phyloP scores from a whole-genome alignment of 53 echinoderm and acorn worm species.

The Zoroaster sp. region DNA sequence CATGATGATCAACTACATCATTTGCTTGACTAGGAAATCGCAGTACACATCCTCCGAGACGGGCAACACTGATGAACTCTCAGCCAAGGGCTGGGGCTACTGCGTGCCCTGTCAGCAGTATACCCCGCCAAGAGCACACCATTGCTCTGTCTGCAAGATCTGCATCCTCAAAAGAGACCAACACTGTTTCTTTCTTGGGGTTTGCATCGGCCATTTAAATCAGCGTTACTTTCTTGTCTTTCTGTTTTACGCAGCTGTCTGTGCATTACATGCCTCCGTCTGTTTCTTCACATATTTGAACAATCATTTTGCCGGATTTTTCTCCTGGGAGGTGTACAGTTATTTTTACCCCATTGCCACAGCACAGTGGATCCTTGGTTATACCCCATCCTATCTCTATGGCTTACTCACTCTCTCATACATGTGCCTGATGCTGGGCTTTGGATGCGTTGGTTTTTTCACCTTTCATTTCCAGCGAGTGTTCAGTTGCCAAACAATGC shows the following conservation, averaged over 20 bases:
- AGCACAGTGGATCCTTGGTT: conserved; percentile 65
- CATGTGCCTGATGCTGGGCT: conserved; percentile 64
- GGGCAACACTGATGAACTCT: conserved; percentile 31
- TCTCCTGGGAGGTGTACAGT: conserved; percentile 46
- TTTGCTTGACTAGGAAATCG: conserved; percentile 49
- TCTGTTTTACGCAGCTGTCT: conserved; percentile 68
- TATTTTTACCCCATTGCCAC: conserved; percentile 76
- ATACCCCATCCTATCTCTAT: conserved; percentile 3
- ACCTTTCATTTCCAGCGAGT: conserved; percentile 61
- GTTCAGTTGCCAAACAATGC: conserved; percentile 80
- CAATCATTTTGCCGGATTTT: conserved; percentile 48
- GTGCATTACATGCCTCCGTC: conserved; percentile 44
- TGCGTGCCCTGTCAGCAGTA: conserved; percentile 93
- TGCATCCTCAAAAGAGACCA: conserved; percentile 83
- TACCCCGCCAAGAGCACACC: conserved; percentile 82
- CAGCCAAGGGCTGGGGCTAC: conserved; percentile 83
- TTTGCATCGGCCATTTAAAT: conserved; percentile 78
- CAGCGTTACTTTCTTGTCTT: conserved; percentile 80
- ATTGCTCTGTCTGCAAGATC: conserved; percentile 74
- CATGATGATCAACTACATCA: conserved; percentile 74
- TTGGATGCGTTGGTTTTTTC: conserved; percentile 65
- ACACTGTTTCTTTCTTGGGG: conserved; percentile 86
- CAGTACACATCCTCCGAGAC: conserved; percentile 50
- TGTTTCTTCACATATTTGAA: conserved; percentile 61
- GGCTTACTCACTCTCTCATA: conserved; percentile 64